Percentiles rank a stretch among this genome's conserved stretches.
phyloP scores from a whole-genome alignment of 2,113 vertebrate genomes.

The Carassius auratus region DNA sequence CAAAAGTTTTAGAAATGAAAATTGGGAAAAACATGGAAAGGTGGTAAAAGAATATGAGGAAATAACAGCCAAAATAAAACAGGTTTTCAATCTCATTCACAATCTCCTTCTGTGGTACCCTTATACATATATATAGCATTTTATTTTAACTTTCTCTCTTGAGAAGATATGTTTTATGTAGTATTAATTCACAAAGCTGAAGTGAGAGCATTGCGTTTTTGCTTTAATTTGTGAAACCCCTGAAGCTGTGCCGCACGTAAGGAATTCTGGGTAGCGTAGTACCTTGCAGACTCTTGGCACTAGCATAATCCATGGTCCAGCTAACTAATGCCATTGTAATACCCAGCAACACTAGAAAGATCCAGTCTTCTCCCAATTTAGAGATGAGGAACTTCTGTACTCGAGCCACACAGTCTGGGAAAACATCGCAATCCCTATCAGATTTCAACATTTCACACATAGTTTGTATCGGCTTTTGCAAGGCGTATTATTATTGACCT shows the following conservation, averaged over 20 bases:
- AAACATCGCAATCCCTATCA: conserved; percentile 22
- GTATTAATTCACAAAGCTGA: too few species aligned
- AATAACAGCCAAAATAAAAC: background rate
- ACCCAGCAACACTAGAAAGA: conserved; percentile 92
- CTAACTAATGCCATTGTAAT: conserved; percentile 96
- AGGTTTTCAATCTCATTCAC: background rate
- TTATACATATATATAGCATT: too few species aligned
- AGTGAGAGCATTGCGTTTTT: too few species aligned
- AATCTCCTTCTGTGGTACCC: too few species aligned
- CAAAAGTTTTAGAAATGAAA: conserved; percentile 9
- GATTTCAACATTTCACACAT: background rate
- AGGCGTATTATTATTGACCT: conserved; percentile 70
- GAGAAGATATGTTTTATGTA: too few species aligned
- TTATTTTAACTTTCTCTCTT: too few species aligned
- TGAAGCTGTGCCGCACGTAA: too few species aligned
- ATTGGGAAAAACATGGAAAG: background rate
- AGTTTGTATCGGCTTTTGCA: background rate
- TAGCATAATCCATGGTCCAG: conserved; percentile 97
- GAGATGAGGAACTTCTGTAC: conserved; percentile 82
- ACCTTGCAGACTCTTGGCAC: conserved; percentile 94
- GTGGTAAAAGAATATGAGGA: background rate
- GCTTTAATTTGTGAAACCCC: too few species aligned
- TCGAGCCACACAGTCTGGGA: conserved; percentile 80
- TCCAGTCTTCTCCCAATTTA: conserved; percentile 96
- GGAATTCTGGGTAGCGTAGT: background rate